These are phyloP conservation scores for Lacanobia wlatinum DNA, from an alignment of 2,888 invertebrate genomes.

Conservation along the genomic window DNA sequence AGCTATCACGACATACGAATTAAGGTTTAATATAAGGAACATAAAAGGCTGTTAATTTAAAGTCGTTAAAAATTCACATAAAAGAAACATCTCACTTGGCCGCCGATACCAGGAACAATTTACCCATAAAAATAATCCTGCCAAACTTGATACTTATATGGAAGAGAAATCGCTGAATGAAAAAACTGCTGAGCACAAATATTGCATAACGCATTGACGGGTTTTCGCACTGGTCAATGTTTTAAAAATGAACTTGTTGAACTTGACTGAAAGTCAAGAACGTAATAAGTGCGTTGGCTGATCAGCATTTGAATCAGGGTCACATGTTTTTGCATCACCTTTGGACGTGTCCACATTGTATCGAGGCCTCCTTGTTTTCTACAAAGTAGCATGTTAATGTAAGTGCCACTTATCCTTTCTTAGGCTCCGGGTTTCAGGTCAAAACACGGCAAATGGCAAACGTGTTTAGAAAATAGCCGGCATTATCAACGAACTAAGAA, in stretches of 20 bases:
- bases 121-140: conserved; percentile 18
- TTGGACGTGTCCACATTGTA: conserved; percentile 44
- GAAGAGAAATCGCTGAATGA: conserved; percentile 58
- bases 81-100: conserved; percentile 16
- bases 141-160: conserved; percentile 24
- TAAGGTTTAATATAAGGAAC: background rate
- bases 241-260: conserved; percentile 65
- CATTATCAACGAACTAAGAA: conserved; percentile 1
- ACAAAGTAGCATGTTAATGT: conserved; percentile 57
- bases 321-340: conserved; percentile 59
- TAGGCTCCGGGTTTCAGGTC: conserved; percentile 52
- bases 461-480: conserved; percentile 40
- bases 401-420: conserved; percentile 61
- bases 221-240: conserved; percentile 52
- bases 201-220: conserved; percentile 56
- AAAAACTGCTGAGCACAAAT: conserved; percentile 44
- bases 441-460: conserved; percentile 34
- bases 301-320: conserved; percentile 66
- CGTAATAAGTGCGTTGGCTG: conserved; percentile 62
- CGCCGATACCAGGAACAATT: conserved; percentile 21
- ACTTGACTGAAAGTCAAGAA: conserved; percentile 68
- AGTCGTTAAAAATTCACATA: conserved; percentile 19
- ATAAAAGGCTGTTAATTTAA: conserved; percentile 6
- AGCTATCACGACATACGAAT: background rate
- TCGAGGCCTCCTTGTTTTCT: conserved; percentile 54